Evolutionary conservation across 1,140 invertebrate genomes (phyloP).

Genomic region (Campoletis sonorensis): DNA sequence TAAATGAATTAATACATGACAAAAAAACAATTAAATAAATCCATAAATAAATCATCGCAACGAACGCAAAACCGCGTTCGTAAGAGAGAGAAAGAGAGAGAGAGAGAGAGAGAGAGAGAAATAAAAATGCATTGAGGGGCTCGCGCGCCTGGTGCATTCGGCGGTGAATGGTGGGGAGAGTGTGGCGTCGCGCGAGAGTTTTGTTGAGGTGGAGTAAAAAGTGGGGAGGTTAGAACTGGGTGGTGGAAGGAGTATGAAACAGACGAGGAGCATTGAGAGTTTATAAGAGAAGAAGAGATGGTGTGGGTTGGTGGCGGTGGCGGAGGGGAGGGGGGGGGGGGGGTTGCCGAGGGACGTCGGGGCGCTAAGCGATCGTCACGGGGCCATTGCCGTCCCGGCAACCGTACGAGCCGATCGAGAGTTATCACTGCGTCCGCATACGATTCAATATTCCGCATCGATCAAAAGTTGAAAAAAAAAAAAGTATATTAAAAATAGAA

Average conservation of each 20-base stretch:
- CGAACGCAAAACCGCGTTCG: too few relatives aligned
- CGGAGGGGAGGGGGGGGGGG: slow-evolving; percentile 44
- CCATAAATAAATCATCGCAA: too few relatives aligned
- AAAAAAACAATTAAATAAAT: too few relatives aligned
- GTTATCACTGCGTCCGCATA: background rate
- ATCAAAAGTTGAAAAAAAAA: background rate
- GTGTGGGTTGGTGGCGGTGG: slow-evolving; percentile 43
- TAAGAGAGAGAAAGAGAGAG: too few relatives aligned
- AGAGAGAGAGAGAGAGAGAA: slow-evolving; percentile 9
- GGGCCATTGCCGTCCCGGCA: slow-evolving; percentile 72
- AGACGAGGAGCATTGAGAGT: slow-evolving; percentile 24
- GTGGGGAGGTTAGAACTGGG: background rate
- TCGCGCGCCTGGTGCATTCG: slow-evolving; percentile 10
- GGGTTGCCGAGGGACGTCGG: slow-evolving; percentile 56
- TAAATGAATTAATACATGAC: too few relatives aligned
- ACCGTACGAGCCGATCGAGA: slow-evolving; percentile 65
- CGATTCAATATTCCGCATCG: background rate
- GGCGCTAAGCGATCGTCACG: slow-evolving; percentile 65
- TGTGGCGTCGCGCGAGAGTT: slow-evolving; percentile 19
- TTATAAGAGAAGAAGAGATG: slow-evolving; percentile 16
- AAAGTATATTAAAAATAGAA: background rate
- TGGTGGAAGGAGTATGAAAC: background rate
- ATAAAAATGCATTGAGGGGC: slow-evolving; percentile 35
- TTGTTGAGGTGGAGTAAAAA: background rate
- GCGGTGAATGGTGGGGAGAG: slow-evolving; percentile 17